Evolutionary conservation across 2,888 invertebrate species (phyloP), one percentile per base, ranked within the genome.

Genomic region (Acleris sparsana): DNA sequence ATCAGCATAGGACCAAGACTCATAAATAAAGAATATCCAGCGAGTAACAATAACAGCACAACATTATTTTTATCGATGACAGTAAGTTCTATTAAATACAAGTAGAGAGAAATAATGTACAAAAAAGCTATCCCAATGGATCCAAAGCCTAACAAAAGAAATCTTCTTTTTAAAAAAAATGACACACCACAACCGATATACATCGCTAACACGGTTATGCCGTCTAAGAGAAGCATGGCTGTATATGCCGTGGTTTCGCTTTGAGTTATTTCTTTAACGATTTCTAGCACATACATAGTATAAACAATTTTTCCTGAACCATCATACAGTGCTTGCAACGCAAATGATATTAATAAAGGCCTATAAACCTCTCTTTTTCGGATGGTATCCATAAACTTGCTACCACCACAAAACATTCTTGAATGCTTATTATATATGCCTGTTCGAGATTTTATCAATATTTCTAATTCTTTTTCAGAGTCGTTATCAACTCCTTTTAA

Each of bases 1-100:
- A 87, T 80, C 44, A 85, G 83, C 78, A 86, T 78, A 0, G 87
- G 87, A 1, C 88, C 87, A 59, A 83, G 79, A 66, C 86, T 86
- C 51, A 87, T 80, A 9, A 81, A 73, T 13, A 88, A 71, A 20
- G 85, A 86, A 72, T 81, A 87, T 0, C 74, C 70, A n/a, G 78
- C 78, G 18, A 87, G 66, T 11, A 87, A 70, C 0, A 73, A 65
- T 49, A 87, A 75, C 6, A 83, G 80, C 18, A 85, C 20, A n/a
- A 75, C 76, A 59, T 79, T 80, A 58, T 80, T 86, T 70, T 85
- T 84, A 13, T 17, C 17, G 16, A 86, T 62, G 7, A 80, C 53
- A 4, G 59, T 66, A 16, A 76, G 63, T 65, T 76, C 73, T 4
- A 84, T 72, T 18, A 87, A 70, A 72, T 80, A 85, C 25, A 87